phyloP scores from a whole-genome alignment of 2,888 invertebrate genomes.

The Amaurobius ferox region DNA sequence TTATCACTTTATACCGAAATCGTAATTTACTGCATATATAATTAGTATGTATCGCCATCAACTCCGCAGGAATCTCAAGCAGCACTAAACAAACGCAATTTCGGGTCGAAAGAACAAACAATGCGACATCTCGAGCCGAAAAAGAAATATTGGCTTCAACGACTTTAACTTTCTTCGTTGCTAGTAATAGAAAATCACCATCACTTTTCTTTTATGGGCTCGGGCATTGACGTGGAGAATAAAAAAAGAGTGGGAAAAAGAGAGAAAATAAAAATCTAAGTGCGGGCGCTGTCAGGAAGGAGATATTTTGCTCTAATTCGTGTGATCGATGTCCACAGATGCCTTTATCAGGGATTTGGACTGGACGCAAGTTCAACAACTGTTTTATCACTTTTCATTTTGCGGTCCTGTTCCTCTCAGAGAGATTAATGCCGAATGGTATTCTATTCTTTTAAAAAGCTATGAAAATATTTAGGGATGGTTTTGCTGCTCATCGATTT shows the following conservation, averaged over 20 bases:
- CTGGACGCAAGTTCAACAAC: constrained; percentile 16
- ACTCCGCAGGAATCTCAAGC: too few species aligned
- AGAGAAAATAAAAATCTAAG: neutral
- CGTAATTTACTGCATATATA: too few species aligned
- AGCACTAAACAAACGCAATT: too few species aligned
- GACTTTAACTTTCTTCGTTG: too few species aligned
- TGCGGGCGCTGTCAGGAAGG: neutral
- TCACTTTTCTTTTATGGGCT: neutral
- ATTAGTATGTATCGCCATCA: too few species aligned
- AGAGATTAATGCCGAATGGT: neutral
- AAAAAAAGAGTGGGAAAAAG: neutral
- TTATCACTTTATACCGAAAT: too few species aligned
- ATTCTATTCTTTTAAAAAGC: neutral
- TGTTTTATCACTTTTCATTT: constrained; percentile 18
- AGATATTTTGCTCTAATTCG: neutral
- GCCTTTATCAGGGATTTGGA: constrained; percentile 9
- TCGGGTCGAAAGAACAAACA: too few species aligned
- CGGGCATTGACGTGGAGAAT: neutral
- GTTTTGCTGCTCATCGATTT: too few species aligned
- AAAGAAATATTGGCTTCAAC: too few species aligned
- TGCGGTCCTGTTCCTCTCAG: neutral
- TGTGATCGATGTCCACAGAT: neutral
- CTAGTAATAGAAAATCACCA: neutral
- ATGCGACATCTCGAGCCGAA: too few species aligned
- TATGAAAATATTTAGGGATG: neutral